Conservation (phyloP, 2,797 vertebrate genomes). For the Rhyacichthys aspro region DNA sequence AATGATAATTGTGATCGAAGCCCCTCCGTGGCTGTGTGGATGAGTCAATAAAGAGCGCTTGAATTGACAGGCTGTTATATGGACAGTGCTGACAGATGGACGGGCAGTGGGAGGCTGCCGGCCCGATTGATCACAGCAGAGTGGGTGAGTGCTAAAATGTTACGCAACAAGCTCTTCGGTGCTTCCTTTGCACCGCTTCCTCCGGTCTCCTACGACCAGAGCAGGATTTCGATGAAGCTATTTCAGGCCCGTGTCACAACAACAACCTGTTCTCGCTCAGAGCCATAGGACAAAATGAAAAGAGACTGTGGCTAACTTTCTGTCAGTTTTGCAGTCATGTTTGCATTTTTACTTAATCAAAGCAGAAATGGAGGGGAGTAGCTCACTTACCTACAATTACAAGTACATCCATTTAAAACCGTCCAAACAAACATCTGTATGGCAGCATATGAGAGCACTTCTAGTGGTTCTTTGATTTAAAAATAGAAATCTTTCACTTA, state of each 20-base stretch:
- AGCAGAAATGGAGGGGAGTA: too few relatives aligned
- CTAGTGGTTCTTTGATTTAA: too few relatives aligned
- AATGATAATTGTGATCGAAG: slow-evolving; percentile 79
- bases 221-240: background rate
- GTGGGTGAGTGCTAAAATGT: slow-evolving; percentile 79
- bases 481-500: too few relatives aligned
- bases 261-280: too few relatives aligned
- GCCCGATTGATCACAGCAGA: slow-evolving; percentile 65
- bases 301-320: too few relatives aligned
- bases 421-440: too few relatives aligned
- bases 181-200: slow-evolving; percentile 35
- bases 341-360: too few relatives aligned
- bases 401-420: too few relatives aligned
- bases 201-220: background rate
- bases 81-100: slow-evolving; percentile 81
- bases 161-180: slow-evolving; percentile 66
- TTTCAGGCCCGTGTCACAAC: background rate
- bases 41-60: slow-evolving; percentile 81
- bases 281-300: too few relatives aligned
- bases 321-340: too few relatives aligned
- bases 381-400: too few relatives aligned
- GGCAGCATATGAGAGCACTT: too few relatives aligned
- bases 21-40: slow-evolving; percentile 66
- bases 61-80: slow-evolving; percentile 81
- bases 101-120: slow-evolving; percentile 45